Percentiles rank a stretch among this genome's conserved stretches.
These are phyloP conservation scores for Aphelinus atriplicis DNA, from an alignment of 1,140 invertebrate species.

Conservation along the genomic window DNA sequence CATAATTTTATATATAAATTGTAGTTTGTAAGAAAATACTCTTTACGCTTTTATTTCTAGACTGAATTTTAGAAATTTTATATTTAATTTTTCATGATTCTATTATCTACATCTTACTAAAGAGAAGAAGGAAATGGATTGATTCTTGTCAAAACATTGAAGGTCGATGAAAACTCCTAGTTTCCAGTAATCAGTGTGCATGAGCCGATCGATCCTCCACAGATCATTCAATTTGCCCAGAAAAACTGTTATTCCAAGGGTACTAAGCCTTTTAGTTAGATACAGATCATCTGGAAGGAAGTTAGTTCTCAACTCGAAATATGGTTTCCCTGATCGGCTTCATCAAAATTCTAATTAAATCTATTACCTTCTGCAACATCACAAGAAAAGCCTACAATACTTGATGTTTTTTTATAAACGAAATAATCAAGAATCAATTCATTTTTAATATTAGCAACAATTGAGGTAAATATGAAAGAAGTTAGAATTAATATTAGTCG, in stretches of 20 bases:
- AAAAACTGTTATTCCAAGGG: neutral
- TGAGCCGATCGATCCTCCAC: neutral
- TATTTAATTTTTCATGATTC: neutral
- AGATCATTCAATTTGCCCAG: neutral
- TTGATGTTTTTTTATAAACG: slow-evolving; percentile 16
- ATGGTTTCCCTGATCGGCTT: too few relatives aligned
- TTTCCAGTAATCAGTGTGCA: neutral
- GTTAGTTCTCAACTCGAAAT: too few relatives aligned
- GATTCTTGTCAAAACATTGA: slow-evolving; percentile 3
- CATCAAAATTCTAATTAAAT: neutral
- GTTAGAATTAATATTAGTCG: too few relatives aligned
- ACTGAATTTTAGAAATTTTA: neutral
- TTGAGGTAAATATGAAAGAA: too few relatives aligned
- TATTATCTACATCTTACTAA: too few relatives aligned
- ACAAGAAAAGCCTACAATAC: slow-evolving; percentile 20
- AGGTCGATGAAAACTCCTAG: slow-evolving; percentile 33
- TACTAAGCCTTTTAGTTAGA: slow-evolving; percentile 19
- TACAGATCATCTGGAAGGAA: slow-evolving; percentile 14
- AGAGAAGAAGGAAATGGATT: too few relatives aligned
- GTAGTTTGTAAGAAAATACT: neutral
- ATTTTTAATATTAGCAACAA: neutral
- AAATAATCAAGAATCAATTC: slow-evolving; percentile 34
- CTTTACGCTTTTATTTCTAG: neutral
- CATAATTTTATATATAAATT: too few relatives aligned
- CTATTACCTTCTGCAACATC: slow-evolving; percentile 5